Evolutionary conservation across 2,113 vertebrate genomes (phyloP), one percentile per base, ranked within the genome.

Genomic region (Planiliza haematocheilus): DNA sequence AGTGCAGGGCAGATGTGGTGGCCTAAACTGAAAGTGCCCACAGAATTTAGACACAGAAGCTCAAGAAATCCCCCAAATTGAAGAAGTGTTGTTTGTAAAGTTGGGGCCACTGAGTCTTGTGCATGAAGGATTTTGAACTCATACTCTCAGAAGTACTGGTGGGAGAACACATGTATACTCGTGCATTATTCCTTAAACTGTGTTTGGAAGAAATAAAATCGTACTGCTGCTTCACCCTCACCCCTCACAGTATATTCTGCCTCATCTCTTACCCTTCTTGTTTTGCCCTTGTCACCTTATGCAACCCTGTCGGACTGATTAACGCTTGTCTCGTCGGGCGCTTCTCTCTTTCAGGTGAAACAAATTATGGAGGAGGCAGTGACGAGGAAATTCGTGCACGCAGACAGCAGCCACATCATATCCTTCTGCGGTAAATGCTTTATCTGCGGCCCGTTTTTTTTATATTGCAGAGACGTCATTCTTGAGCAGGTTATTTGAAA

Each of bases 331-430:
- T 80, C 63, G 79, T 7, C 2, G 0, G 79, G 24, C 63, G 16
- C 48, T 18, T 66, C 74, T 85, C 82, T 68, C 72, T 74, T 53
- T 14, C 84, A 98, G 97, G 97, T 99, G 85, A 99, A 98, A 76
- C 97, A 98, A 93, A 99, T 99, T 85, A 98, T 98, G 97, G 97
- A 99, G 87, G 97, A 99, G 86, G 95, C 97, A 0, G 97, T 98
- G 63, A 99, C 97, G 0, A 95, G 97, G 79, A 99, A 99, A 90
- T 99, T 99, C 70, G 97, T 98, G 39, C 97, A 99, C 0, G 96
- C 97, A 58, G 97, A 96, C 94, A 99, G 97, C 94, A 99, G 97
- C 88, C 97, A 98, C 89, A 97, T 99, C 88, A 94, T 97, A 84
- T 99, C 97, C 50, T 98, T 99, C 88, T 99, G 97, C 2, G 97